phyloP scores from a whole-genome alignment of 2,888 invertebrate genomes.

The Pollenia angustigena region DNA sequence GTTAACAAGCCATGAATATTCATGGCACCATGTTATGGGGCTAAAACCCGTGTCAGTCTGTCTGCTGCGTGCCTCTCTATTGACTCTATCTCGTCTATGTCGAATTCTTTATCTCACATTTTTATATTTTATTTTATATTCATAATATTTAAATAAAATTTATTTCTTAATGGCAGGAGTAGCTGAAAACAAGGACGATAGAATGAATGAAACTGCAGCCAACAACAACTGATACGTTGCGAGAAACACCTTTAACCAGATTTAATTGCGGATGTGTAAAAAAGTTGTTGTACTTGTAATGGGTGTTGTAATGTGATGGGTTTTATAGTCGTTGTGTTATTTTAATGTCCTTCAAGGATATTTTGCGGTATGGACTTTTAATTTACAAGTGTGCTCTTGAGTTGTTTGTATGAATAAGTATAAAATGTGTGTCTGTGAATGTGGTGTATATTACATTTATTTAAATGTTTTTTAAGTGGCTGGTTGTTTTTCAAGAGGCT shows the following conservation, averaged over 20 bases:
- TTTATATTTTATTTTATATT: constrained; percentile 62
- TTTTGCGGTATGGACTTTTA: constrained; percentile 46
- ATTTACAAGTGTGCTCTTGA: constrained; percentile 22
- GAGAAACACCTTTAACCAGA: constrained; percentile 50
- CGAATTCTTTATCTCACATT: constrained; percentile 53
- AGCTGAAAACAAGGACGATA: not conserved
- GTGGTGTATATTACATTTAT: constrained; percentile 51
- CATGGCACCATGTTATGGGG: constrained; percentile 63
- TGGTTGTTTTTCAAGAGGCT: constrained; percentile 34
- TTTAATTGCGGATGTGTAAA: constrained; percentile 70
- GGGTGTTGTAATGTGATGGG: not conserved
- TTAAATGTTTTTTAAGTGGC: constrained; percentile 69
- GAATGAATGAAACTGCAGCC: constrained; percentile 12
- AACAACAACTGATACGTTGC: constrained; percentile 22
- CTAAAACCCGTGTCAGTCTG: constrained; percentile 36
- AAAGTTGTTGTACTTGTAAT: constrained; percentile 33
- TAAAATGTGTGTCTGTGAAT: not conserved
- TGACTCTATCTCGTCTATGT: constrained; percentile 21
- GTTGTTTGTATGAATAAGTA: not conserved
- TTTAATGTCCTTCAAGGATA: constrained; percentile 58
- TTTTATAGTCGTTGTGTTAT: constrained; percentile 29
- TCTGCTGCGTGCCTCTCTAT: not conserved
- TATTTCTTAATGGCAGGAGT: constrained; percentile 56
- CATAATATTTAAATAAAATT: constrained; percentile 62
- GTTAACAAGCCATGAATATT: constrained; percentile 73